Base-by-base conservation (phyloP, 2,113 vertebrate genomes). In the Hassar affinis region DNA sequence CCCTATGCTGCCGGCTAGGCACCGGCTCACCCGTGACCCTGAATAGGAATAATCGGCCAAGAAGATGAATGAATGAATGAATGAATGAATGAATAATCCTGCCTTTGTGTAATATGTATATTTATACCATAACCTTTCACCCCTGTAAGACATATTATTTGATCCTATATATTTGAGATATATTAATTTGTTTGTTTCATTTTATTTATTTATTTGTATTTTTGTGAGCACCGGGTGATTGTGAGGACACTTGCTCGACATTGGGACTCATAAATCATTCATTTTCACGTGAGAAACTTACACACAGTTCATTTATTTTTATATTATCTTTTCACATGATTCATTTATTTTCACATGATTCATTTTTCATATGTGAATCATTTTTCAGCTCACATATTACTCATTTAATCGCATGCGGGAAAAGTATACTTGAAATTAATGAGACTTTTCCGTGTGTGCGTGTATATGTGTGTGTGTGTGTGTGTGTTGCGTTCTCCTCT, bases 401-500 rank as follows among this genome's bases (percentile, higher is more conserved):
- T 69, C 20, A 64, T 14, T 17, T 17, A 45, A 45, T 45, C 66
- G 42, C 20, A 69, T 25, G 22, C 6, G 7, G 62, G 62, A 66
- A 35, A 62, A 30, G 30, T 30, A 15, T 12, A 30, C 17, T 4
- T 62, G 33, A 4, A 38, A 66, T 10, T 2, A 47, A 38, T 27
- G 54, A 64, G 66, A 57, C 82, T 42, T 85, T 38, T 83, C 15
- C 61, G 18, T 82, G 33, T 59, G 33, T 57, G 52, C 54, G 49
- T 75, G 78, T 72, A 64, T 66, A 64, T 76, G 84, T 66, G 57
- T 75, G 78, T 84, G 79, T 61, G 42, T 81, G 68, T 76, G 14
- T 72, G 52, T 86, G 64, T 66, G 81, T 92, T 88, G 33, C 7
- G 1, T 66, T 66, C 64, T 66, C 64, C 78, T 61, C 84, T 90